Conservation (phyloP, 2,113 vertebrate species). For the Amphiprion percula region DNA sequence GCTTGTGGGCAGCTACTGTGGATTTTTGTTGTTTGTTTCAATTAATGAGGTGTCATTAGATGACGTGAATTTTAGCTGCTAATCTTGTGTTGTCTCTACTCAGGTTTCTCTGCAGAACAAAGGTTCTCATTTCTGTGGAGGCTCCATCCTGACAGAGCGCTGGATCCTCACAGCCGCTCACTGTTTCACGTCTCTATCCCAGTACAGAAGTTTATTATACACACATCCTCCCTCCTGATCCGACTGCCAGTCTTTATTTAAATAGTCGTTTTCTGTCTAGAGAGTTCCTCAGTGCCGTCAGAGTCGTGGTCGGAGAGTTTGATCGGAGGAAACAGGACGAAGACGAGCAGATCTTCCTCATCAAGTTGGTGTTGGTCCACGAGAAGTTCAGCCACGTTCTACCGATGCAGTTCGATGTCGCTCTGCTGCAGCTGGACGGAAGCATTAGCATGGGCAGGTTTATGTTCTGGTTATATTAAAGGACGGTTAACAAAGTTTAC, state of each 20-base stretch:
- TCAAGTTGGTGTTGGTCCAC: constrained; percentile 84
- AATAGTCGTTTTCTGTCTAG: constrained; percentile 46
- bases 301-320: constrained; percentile 86
- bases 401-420: constrained; percentile 89
- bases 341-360: constrained; percentile 84
- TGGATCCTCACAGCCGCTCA: constrained; percentile 92
- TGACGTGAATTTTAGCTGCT: too few relatives aligned
- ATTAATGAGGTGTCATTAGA: too few relatives aligned
- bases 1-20: too few relatives aligned
- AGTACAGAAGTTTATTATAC: constrained; percentile 31
- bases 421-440: constrained; percentile 86
- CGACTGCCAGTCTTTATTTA: too few relatives aligned
- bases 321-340: constrained; percentile 80
- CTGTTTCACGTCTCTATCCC: constrained; percentile 80
- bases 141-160: constrained; percentile 85
- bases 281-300: constrained; percentile 67
- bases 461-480: background rate
- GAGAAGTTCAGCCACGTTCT: constrained; percentile 84
- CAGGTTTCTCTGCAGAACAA: constrained; percentile 89
- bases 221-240: background rate
- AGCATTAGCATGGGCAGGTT: constrained; percentile 86
- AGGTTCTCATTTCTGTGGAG: constrained; percentile 89
- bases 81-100: background rate
- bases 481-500: too few relatives aligned
- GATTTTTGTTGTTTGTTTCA: too few relatives aligned